These are phyloP conservation scores for Eclectus roratus DNA, from an alignment of 2,113 vertebrate genomes.

Conservation along the genomic window DNA sequence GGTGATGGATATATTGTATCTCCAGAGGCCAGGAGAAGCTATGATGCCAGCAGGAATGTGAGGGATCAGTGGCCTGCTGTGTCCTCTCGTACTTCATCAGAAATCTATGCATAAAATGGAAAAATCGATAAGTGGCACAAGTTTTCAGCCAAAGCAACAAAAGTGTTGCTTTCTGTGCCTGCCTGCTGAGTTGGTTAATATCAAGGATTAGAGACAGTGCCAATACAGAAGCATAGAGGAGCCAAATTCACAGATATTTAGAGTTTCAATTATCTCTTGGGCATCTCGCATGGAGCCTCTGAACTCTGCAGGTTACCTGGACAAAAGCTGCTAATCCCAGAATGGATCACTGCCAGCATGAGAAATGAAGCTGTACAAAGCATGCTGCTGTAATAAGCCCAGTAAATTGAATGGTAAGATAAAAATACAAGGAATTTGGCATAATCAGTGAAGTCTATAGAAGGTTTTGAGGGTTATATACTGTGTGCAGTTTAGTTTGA, in stretches of 20 bases:
- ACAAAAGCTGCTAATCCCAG: constrained; percentile 2
- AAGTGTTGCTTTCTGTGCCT: background rate
- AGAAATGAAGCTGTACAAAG: background rate
- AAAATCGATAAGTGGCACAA: background rate
- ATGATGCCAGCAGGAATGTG: background rate
- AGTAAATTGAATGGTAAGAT: background rate
- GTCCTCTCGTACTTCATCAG: background rate
- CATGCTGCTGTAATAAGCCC: background rate
- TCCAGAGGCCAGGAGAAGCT: background rate
- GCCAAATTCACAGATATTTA: background rate
- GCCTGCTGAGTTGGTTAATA: background rate
- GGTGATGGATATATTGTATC: accelerated
- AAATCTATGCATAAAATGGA: background rate
- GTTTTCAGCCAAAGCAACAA: background rate
- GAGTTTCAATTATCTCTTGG: constrained; percentile 11
- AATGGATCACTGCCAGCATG: background rate
- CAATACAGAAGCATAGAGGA: background rate
- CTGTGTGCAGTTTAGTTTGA: background rate
- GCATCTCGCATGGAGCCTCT: background rate
- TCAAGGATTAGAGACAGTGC: background rate
- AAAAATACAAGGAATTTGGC: background rate
- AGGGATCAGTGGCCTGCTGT: background rate
- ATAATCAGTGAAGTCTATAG: background rate
- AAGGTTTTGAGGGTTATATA: background rate
- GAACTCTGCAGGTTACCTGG: constrained; percentile 21